Evolutionary conservation across 1,140 invertebrate genomes (phyloP).

Genomic region (Magallana angulata): DNA sequence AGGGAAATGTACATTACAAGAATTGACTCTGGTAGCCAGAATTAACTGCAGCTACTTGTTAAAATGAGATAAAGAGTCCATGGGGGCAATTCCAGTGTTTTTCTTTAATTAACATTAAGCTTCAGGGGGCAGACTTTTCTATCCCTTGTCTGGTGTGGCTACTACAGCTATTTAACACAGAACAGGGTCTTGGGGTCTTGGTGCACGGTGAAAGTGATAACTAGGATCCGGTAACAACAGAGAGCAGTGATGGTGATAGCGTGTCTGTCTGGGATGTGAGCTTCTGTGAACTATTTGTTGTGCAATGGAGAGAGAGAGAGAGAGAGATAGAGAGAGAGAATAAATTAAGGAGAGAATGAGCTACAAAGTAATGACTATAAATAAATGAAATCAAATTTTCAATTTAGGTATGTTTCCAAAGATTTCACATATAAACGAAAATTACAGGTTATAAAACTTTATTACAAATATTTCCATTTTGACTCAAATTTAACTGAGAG

Average conservation of each 20-base stretch:
- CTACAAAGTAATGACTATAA: no score
- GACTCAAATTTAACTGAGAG: background rate
- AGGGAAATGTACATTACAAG: background rate
- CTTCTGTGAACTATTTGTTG: no score
- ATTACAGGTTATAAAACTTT: background rate
- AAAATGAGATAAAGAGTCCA: constrained; percentile 2
- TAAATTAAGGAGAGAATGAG: no score
- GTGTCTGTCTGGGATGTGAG: no score
- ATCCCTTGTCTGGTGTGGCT: background rate
- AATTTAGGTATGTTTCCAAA: no score
- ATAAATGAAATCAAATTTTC: no score
- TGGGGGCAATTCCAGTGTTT: background rate
- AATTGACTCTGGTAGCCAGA: background rate
- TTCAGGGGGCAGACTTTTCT: background rate
- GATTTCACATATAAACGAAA: no score
- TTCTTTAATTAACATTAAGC: constrained; percentile 27
- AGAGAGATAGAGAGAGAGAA: constrained; percentile 3
- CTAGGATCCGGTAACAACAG: background rate
- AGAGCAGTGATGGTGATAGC: no score
- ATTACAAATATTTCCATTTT: background rate
- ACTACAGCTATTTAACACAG: background rate
- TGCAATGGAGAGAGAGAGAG: background rate
- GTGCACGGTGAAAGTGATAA: background rate
- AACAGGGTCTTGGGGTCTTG: background rate
- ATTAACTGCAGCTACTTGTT: background rate